Conservation (phyloP, 2,888 invertebrate genomes). For the Scaptomyza reducta region DNA sequence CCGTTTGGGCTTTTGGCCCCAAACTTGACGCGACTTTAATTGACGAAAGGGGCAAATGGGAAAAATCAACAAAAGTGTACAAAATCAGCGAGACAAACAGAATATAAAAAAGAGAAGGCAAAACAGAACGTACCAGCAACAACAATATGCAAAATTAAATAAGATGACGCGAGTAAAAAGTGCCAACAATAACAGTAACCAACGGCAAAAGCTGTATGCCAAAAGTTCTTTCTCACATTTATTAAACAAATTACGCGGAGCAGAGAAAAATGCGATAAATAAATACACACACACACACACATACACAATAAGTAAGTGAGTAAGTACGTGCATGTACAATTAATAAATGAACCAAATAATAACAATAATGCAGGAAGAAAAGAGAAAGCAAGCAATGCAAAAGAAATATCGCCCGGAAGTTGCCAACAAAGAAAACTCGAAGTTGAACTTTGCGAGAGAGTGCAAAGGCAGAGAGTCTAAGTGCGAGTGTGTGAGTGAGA, state of each 20-base stretch:
- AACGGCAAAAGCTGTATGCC: conserved; percentile 29
- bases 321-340: conserved; percentile 26
- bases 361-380: conserved; percentile 32
- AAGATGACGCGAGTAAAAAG: conserved; percentile 70
- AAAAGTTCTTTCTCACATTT: conserved; percentile 70
- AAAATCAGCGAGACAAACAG: conserved; percentile 54
- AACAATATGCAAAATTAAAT: conserved; percentile 79
- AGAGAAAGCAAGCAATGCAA: conserved; percentile 49
- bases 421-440: conserved; percentile 21
- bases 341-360: conserved; percentile 39
- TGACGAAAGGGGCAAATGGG: conserved; percentile 63
- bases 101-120: conserved; percentile 24
- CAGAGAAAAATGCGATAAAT: conserved; percentile 53
- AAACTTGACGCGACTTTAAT: conserved; percentile 69
- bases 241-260: conserved; percentile 72
- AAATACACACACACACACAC: conserved; percentile 30
- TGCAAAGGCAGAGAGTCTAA: background rate
- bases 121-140: conserved; percentile 51
- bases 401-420: conserved; percentile 45
- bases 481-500: conserved; percentile 1
- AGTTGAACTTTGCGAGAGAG: conserved; percentile 16
- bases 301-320: background rate
- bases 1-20: conserved; percentile 53
- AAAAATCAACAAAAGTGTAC: conserved; percentile 64
- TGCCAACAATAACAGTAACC: conserved; percentile 50